Evolutionary conservation across 2,888 invertebrate genomes (phyloP), one percentile per base, ranked within the genome.

Genomic region (Tribolium freemani): DNA sequence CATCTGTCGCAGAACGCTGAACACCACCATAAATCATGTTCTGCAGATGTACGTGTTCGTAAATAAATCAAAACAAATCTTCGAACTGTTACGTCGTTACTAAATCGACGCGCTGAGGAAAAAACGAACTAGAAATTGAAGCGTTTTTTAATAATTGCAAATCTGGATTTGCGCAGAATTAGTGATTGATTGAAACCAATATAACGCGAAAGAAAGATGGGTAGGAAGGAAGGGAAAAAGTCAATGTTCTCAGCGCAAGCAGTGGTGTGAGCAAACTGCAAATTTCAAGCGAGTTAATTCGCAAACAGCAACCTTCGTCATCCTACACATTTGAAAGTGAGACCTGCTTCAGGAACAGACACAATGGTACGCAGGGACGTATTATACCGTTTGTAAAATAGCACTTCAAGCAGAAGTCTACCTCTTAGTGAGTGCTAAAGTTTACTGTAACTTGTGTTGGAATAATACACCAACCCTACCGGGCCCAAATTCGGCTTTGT

Each of bases 21-120:
- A 67, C 67, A 54, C 58, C 11, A 30, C 53, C 67, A 71, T 71
- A 71, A 71, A 71, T 71, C 67, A 71, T 67, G 60, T 71, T 71
- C 50, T 71, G 67, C 67, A 67, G 67, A 71, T 71, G 66, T 71
- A 58, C 60, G 69, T 60, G 69, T 51, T 48, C 58, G 60, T 60
- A 60, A 69, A 69, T 69, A 69, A 69, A 69, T 69, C 69, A 69
- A 69, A 69, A 69, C 69, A 69, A 69, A 69, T 69, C 60, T 64
- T 64, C 64, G 5, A 45, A 64, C 38, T 53, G 48, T 16, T 63
- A 50, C 45, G 46, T 21, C 48, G 21, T 10, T 58, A 51, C 64
- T 64, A 45, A 64, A 64, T 64, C 53, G 64, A 45, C 53, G 54
- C 44, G 31, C 46, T 67, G 8, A 38, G 11, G 57, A 68, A 58